A percentile compares a stretch with the other conserved stretches of the same genome.
phyloP scores from a whole-genome alignment of 2,113 vertebrate genomes.

The Pteropus alecto region DNA sequence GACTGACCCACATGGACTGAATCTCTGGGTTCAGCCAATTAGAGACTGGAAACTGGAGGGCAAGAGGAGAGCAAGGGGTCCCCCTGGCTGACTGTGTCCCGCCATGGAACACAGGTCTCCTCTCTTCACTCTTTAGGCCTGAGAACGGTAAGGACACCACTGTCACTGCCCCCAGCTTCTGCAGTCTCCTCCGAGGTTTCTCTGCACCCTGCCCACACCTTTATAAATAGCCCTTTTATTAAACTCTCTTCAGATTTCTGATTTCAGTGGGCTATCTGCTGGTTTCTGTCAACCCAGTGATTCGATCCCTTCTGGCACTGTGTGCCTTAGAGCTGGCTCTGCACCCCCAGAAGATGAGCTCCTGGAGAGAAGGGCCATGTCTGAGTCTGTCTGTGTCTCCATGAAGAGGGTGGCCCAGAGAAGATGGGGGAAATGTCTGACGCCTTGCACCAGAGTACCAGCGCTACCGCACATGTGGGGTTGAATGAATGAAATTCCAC shows the following conservation, averaged over 20 bases:
- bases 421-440: neutral
- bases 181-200: neutral
- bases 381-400: neutral
- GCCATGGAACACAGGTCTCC: neutral
- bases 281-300: neutral
- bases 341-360: accelerated
- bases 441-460: neutral
- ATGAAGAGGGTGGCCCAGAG: neutral
- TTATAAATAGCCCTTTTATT: neutral
- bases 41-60: neutral
- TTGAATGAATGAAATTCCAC: neutral
- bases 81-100: neutral
- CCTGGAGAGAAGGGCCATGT: neutral
- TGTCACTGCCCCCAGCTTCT: neutral
- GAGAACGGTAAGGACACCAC: neutral
- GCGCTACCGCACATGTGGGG: neutral
- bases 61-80: neutral
- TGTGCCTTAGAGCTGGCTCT: neutral
- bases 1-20: neutral
- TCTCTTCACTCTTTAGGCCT: neutral
- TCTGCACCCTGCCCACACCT: neutral
- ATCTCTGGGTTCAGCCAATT: neutral
- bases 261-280: neutral
- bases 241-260: neutral
- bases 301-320: accelerated